Evolutionary conservation across 2,797 vertebrate species (phyloP).

Genomic region (Leptodactylus fallax): DNA sequence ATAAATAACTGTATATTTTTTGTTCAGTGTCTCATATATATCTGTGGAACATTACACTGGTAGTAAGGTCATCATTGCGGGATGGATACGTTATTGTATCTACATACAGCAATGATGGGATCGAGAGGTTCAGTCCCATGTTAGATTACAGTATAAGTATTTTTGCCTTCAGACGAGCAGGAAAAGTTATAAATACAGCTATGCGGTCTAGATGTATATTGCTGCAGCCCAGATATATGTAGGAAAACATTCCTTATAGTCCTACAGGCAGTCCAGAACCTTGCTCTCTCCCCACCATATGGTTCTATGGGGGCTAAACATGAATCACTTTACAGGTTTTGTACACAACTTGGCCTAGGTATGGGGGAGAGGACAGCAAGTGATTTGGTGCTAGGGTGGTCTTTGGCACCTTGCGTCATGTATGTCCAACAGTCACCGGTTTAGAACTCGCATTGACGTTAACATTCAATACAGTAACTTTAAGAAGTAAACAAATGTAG

Average conservation of each 20-base stretch:
- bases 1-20: slow-evolving; percentile 84
- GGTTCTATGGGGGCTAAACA: background rate
- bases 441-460: slow-evolving; percentile 29
- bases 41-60: slow-evolving; percentile 53
- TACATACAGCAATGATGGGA: background rate
- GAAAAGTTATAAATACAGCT: background rate
- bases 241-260: background rate
- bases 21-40: slow-evolving; percentile 76
- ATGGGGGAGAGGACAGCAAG: background rate
- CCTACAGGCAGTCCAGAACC: background rate
- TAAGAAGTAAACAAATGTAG: no score
- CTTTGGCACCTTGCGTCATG: background rate
- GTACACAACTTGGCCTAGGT: background rate
- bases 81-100: background rate
- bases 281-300: background rate
- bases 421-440: background rate
- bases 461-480: slow-evolving; percentile 75
- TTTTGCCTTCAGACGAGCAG: background rate
- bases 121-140: background rate
- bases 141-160: slow-evolving; percentile 7
- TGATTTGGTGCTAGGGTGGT: background rate
- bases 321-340: background rate
- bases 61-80: background rate
- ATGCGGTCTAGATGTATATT: background rate
- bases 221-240: background rate